Percentiles rank a stretch among this genome's conserved stretches.
These are phyloP conservation scores for Hapalemur alaotrensis DNA, from an alignment of 2,797 vertebrate genomes.

Conservation along the genomic window DNA sequence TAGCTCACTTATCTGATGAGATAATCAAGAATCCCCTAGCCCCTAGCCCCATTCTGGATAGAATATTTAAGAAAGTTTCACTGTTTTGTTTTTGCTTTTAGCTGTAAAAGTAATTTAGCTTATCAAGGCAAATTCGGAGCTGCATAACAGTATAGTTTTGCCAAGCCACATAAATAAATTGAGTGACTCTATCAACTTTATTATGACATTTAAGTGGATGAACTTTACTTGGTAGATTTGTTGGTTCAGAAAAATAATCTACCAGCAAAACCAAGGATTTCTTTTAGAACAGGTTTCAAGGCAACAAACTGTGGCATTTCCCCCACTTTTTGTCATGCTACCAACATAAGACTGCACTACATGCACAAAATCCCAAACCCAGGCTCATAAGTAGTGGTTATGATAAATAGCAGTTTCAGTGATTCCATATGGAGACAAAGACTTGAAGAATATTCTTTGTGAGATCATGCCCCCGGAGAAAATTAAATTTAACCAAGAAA, in stretches of 20 bases:
- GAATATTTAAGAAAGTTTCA: not conserved
- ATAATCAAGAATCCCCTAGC: not conserved
- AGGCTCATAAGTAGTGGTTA: not conserved
- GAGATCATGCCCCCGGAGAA: conserved; percentile 31
- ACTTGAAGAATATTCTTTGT: conserved; percentile 23
- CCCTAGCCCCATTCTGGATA: not conserved
- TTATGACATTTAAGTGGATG: conserved; percentile 42
- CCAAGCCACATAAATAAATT: not conserved
- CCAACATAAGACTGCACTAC: conserved; percentile 52
- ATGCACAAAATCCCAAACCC: conserved; percentile 58
- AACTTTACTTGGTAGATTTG: conserved; percentile 55
- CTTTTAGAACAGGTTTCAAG: conserved; percentile 59
- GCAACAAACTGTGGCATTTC: conserved; percentile 17
- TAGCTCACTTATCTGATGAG: conserved; percentile 30
- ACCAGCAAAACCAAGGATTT: conserved; percentile 46
- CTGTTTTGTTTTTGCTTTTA: not conserved
- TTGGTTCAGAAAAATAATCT: conserved; percentile 44
- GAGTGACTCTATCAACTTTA: conserved; percentile 52
- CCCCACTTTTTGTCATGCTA: conserved; percentile 50
- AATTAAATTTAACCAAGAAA: conserved; percentile 56
- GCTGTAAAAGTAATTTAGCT: not conserved
- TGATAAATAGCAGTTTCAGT: conserved; percentile 42
- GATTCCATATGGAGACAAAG: conserved; percentile 56
- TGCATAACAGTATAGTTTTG: not conserved
- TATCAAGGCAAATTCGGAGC: conserved; percentile 51